These are phyloP conservation scores for Melinaea menophilus DNA, from an alignment of 2,888 invertebrate genomes.

Conservation along the genomic window DNA sequence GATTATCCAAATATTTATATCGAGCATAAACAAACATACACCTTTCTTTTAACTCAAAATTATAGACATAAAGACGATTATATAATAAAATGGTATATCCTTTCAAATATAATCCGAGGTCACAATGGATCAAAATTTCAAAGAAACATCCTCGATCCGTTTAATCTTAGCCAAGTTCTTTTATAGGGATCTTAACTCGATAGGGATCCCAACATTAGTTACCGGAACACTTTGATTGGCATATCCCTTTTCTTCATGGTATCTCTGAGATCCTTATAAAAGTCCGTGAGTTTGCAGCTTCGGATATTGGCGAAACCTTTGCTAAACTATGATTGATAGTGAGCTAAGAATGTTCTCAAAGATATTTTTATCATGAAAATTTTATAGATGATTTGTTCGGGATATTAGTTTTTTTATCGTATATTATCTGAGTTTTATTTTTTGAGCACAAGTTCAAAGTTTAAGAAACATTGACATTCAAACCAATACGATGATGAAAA, in stretches of 20 bases:
- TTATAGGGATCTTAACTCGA: conserved; percentile 16
- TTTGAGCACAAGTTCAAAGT: too few species aligned
- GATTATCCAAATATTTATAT: too few species aligned
- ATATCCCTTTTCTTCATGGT: conserved; percentile 41
- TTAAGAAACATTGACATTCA: too few species aligned
- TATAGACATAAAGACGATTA: not conserved
- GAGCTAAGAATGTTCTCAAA: conserved; percentile 56
- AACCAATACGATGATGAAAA: too few species aligned
- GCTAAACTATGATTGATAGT: conserved; percentile 75
- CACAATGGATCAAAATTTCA: conserved; percentile 14
- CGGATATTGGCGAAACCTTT: conserved; percentile 66
- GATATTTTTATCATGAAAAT: conserved; percentile 46
- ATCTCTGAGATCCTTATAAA: conserved; percentile 52
- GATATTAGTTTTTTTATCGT: conserved; percentile 33
- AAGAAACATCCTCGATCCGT: conserved; percentile 18
- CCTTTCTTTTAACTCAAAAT: too few species aligned
- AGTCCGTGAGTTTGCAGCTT: conserved; percentile 65
- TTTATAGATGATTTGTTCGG: conserved; percentile 60
- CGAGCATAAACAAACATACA: too few species aligned
- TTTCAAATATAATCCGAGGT: not conserved
- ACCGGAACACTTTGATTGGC: conserved; percentile 38
- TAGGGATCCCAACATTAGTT: conserved; percentile 32
- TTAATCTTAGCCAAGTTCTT: conserved; percentile 18
- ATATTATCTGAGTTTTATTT: too few species aligned
- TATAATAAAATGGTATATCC: not conserved